These are phyloP conservation scores for Drosophila quinaria DNA, from an alignment of 2,888 invertebrate species.

Conservation along the genomic window DNA sequence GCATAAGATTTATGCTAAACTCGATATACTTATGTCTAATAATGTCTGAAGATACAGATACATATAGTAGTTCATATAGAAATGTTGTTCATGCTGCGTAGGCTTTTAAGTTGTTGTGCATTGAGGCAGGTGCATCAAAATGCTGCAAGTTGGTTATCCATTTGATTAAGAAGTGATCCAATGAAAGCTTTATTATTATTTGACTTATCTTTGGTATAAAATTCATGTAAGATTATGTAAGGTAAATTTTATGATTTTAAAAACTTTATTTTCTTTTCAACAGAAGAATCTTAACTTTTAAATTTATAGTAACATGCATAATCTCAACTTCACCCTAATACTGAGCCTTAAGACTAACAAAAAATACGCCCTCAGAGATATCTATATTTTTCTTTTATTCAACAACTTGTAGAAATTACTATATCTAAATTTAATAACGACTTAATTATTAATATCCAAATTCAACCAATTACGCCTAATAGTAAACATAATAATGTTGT, in stretches of 20 bases:
- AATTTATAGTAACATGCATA: background rate
- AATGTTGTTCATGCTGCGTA: slow-evolving; percentile 34
- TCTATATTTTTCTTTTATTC: no score
- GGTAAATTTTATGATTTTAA: no score
- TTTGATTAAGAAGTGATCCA: no score
- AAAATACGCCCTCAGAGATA: no score
- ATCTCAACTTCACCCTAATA: background rate
- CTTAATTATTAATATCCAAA: background rate
- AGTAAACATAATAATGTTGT: background rate
- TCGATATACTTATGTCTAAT: slow-evolving; percentile 29
- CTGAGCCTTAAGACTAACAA: background rate
- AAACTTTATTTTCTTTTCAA: no score
- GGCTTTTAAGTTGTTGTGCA: slow-evolving; percentile 46
- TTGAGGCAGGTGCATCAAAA: slow-evolving; percentile 58
- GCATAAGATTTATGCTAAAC: slow-evolving; percentile 42
- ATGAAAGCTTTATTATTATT: no score
- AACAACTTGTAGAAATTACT: no score
- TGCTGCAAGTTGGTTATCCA: slow-evolving; percentile 2
- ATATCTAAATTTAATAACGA: background rate
- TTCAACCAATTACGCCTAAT: background rate
- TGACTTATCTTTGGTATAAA: no score
- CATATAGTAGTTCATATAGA: background rate
- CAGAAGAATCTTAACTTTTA: background rate
- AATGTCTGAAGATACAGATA: slow-evolving; percentile 35
- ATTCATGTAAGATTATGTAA: no score